phyloP scores from a whole-genome alignment of 2,113 vertebrate species.

The Xerus inauris region DNA sequence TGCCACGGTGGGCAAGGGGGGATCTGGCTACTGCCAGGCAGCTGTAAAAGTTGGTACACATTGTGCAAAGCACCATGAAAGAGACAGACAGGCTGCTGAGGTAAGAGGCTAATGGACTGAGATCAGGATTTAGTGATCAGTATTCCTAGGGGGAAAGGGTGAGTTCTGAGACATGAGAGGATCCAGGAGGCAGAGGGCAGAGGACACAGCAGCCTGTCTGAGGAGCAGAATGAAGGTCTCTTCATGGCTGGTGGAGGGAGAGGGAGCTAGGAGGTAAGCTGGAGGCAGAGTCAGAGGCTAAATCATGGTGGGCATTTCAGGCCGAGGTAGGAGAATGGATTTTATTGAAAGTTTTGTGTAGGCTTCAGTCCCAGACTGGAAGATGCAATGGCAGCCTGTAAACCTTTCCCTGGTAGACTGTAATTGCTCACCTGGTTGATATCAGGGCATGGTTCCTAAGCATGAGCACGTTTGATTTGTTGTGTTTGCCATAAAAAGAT shows the following conservation, averaged over 20 bases:
- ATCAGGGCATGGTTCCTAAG: accelerated
- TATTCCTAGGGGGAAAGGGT: not conserved
- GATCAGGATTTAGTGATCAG: too few relatives aligned
- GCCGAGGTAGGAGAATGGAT: accelerated
- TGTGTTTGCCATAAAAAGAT: not conserved
- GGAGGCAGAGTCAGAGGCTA: not conserved
- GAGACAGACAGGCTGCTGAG: not conserved
- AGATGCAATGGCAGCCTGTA: not conserved
- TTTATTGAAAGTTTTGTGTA: not conserved
- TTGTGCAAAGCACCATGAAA: not conserved
- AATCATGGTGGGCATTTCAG: too few relatives aligned
- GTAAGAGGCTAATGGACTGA: accelerated
- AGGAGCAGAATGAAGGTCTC: not conserved
- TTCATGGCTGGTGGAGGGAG: accelerated
- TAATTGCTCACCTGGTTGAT: not conserved
- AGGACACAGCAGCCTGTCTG: accelerated
- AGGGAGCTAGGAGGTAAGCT: not conserved
- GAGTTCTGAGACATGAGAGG: not conserved
- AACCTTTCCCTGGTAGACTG: not conserved
- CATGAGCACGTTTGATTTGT: too few relatives aligned
- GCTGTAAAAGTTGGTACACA: accelerated
- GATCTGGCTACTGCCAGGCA: accelerated
- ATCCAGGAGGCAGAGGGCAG: not conserved
- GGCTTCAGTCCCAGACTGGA: not conserved
- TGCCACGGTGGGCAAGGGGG: accelerated